Evolutionary conservation across 2,888 invertebrate genomes (phyloP), one percentile per base, ranked within the genome.

Genomic region (Exocentrus adspersus): DNA sequence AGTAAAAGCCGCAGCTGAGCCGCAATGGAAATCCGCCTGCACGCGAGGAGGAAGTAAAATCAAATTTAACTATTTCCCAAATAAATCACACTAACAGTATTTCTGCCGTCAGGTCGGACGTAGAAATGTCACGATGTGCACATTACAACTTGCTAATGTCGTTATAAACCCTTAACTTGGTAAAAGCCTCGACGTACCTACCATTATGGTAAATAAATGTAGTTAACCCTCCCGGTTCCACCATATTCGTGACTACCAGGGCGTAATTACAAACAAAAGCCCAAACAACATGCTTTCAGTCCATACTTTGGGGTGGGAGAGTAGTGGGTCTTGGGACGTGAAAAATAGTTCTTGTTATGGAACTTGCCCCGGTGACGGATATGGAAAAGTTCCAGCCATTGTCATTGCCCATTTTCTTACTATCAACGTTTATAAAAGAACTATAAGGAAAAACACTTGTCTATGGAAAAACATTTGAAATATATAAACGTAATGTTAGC

Each of bases 141-240:
- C 67, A 65, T 67, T 67, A 65, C 69, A 67, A 69, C 63, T 67
- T 65, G 57, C 60, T 69, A 67, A 69, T 62, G 67, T 63, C 57
- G 63, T 69, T 69, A 69, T 62, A 60, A 65, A 65, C 69, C 67
- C 65, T 64, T 62, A 63, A 67, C 60, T 67, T 64, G 63, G 64
- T 69, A 67, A 67, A 69, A 69, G 67, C 62, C 62, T 53, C 57
- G 57, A 65, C 63, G 64, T 65, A 67, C 67, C 54, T 43, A 53
- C 60, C 67, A 65, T 69, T 69, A 69, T 64, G 65, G 64, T 63
- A 51, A 67, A 69, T 64, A 65, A 69, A 69, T 67, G 65, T 64
- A 65, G 62, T 69, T 67, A 69, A 63, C 67, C 62, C 65, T 41
- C 41, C 46, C 64, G 5, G 28, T 2, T 2, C 28, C 14, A 46